Conservation (phyloP, 2,797 vertebrate genomes). For the Jordanella pulchra region DNA sequence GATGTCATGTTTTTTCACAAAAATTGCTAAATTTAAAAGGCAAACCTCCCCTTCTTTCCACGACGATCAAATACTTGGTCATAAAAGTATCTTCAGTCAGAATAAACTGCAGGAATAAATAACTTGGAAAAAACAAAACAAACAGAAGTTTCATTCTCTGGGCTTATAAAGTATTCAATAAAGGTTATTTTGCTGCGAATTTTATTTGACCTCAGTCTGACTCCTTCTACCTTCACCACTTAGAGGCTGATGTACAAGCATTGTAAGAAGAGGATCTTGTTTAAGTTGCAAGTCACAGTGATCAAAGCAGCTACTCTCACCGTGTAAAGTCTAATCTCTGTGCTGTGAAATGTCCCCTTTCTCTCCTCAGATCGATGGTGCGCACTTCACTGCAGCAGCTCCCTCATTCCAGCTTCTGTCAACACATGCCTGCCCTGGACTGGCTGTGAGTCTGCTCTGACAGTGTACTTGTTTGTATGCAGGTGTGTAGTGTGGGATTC, state of each 20-base stretch:
- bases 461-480: constrained; percentile 39
- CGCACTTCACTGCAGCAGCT: constrained; percentile 80
- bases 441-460: constrained; percentile 80
- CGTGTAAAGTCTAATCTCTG: background rate
- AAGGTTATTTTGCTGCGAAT: background rate
- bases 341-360: constrained; percentile 2
- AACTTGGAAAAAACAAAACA: background rate
- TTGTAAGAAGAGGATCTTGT: too few relatives aligned
- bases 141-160: too few relatives aligned
- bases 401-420: constrained; percentile 78
- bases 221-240: background rate
- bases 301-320: background rate
- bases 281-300: background rate
- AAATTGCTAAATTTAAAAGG: background rate
- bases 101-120: background rate
- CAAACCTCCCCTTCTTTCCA: background rate
- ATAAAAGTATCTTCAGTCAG: background rate
- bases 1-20: background rate
- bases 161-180: background rate
- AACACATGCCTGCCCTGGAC: constrained; percentile 79
- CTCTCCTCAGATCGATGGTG: constrained; percentile 80
- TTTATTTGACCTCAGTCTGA: background rate
- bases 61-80: background rate
- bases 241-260: background rate
- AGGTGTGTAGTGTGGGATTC: constrained; percentile 32